Percentiles rank a stretch among this genome's conserved stretches.
phyloP scores from a whole-genome alignment of 2,888 invertebrate species.

The Mimumesa dahlbomi region DNA sequence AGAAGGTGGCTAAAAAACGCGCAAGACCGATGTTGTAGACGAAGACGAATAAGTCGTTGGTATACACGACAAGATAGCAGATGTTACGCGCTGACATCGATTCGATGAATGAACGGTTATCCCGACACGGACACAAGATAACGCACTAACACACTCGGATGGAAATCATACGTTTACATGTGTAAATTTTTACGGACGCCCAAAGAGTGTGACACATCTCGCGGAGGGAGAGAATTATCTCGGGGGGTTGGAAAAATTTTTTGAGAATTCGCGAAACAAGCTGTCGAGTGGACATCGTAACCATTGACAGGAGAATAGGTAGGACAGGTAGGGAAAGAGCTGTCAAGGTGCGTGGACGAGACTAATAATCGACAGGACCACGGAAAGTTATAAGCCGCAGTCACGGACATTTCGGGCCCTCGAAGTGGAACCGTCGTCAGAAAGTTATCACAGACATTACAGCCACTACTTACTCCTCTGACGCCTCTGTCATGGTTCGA shows the following conservation, averaged over 20 bases:
- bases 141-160: constrained; percentile 66
- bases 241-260: constrained; percentile 12
- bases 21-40: constrained; percentile 29
- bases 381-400: constrained; percentile 20
- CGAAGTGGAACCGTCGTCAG: constrained; percentile 37
- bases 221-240: constrained; percentile 19
- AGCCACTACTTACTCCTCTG: constrained; percentile 89
- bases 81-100: constrained; percentile 71
- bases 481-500: constrained; percentile 95
- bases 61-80: constrained; percentile 54
- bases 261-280: constrained; percentile 12
- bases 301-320: constrained; percentile 27
- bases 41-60: constrained; percentile 35
- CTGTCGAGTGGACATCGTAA: constrained; percentile 7
- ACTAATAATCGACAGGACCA: constrained; percentile 18
- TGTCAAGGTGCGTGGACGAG: constrained; percentile 30
- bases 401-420: constrained; percentile 41
- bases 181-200: constrained; percentile 42
- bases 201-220: constrained; percentile 43
- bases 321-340: constrained; percentile 18
- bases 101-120: constrained; percentile 74
- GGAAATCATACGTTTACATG: constrained; percentile 43
- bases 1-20: constrained; percentile 18
- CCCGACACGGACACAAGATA: constrained; percentile 55
- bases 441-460: constrained; percentile 24